These are phyloP conservation scores for Pterocles burchelli DNA, from an alignment of 2,113 vertebrate species.

Conservation along the genomic window DNA sequence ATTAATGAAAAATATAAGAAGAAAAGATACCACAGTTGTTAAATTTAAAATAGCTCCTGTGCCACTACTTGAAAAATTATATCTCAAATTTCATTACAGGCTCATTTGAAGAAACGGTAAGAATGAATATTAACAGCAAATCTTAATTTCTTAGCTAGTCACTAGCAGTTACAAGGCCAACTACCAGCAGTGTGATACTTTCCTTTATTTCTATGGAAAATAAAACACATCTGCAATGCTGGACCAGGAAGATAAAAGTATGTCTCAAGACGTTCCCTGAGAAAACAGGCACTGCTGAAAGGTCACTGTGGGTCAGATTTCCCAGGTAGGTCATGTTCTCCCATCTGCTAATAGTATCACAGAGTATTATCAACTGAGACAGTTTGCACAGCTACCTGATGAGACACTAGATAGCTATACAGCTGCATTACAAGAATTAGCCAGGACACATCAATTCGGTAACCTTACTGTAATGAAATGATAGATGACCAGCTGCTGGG, in stretches of 20 bases:
- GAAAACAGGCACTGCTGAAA: neutral
- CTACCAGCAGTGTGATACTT: neutral
- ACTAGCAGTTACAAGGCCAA: neutral
- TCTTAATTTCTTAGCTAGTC: slow-evolving; percentile 16
- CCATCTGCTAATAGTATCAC: slow-evolving; percentile 32
- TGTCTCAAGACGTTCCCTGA: neutral
- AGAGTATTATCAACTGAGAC: slow-evolving; percentile 26
- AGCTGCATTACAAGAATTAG: neutral
- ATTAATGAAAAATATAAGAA: slow-evolving; percentile 53
- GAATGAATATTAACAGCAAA: slow-evolving; percentile 37
- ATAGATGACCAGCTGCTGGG: slow-evolving; percentile 40
- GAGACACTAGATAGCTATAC: neutral
- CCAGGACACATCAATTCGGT: slow-evolving; percentile 21
- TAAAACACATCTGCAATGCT: neutral
- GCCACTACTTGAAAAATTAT: neutral
- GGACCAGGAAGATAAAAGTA: neutral
- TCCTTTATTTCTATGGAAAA: neutral
- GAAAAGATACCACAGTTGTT: neutral
- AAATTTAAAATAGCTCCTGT: slow-evolving; percentile 39
- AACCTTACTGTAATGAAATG: slow-evolving; percentile 53
- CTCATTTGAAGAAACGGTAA: slow-evolving; percentile 2
- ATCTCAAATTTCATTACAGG: slow-evolving; percentile 31
- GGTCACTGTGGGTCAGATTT: neutral
- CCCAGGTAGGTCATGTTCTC: neutral
- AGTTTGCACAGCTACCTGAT: neutral